Conservation (phyloP, 2,888 invertebrate species). For the Antheraea assamensis region DNA sequence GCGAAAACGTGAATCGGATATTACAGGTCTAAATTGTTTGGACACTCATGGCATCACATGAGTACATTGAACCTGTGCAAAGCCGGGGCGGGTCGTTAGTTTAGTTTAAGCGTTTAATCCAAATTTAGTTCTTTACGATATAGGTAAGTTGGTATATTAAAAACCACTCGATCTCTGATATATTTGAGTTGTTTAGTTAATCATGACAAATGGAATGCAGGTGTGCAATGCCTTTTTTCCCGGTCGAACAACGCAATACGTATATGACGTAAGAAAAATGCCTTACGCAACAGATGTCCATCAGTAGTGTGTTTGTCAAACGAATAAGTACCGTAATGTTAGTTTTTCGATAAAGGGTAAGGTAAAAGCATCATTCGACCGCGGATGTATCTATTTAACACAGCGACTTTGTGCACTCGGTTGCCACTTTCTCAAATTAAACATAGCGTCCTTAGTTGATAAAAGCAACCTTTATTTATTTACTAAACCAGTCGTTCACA, state of each 20-base stretch:
- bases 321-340: conserved; percentile 33
- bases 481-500: conserved; percentile 56
- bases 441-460: conserved; percentile 44
- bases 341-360: conserved; percentile 30
- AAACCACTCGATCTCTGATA: not conserved
- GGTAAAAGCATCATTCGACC: conserved; percentile 35
- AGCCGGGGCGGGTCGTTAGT: no score
- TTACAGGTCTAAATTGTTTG: no score
- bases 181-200: conserved; percentile 11
- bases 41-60: no score
- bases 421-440: conserved; percentile 44
- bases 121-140: not conserved
- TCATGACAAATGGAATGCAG: conserved; percentile 12
- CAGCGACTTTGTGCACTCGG: conserved; percentile 36
- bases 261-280: conserved; percentile 19
- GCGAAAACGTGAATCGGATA: no score
- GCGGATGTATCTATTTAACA: conserved; percentile 55
- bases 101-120: not conserved
- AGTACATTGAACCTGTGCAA: no score
- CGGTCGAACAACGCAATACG: not conserved
- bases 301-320: conserved; percentile 32
- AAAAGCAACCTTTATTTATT: conserved; percentile 61
- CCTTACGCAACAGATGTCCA: conserved; percentile 32
- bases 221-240: conserved; percentile 11
- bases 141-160: not conserved